Evolutionary conservation across 2,888 invertebrate species (phyloP), one percentile per base, ranked within the genome.

Genomic region (Drosophila emarginata): DNA sequence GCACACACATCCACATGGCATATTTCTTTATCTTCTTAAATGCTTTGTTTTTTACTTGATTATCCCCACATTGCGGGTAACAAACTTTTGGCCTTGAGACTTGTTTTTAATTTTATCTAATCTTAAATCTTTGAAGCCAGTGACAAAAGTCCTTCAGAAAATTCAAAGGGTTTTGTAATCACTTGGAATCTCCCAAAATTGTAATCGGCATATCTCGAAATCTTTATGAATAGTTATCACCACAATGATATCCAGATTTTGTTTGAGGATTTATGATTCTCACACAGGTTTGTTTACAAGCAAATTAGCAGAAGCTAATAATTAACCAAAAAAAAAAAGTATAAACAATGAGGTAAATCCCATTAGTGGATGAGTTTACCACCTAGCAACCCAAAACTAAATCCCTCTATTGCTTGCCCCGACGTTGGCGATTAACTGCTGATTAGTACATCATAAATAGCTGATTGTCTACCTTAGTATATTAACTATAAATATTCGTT

Each of bases 11-110:
- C 56, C 45, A 59, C 37, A 40, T 58, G 57, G 26, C 61, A 32
- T 58, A 58, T 56, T 54, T 36, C 59, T 52, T 52, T 71, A 50
- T 61, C 60, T 64, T 53, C 1, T 58, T 0, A n/a, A 18, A 53
- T 28, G 62, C 61, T 64, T 45, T 50, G 61, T 61, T 58, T 67
- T 72, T 45, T 39, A 65, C 64, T 78, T 79, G 51, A 78, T 73
- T 74, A 71, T 62, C 61, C 61, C 54, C 61, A 61, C 56, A 67
- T 74, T 67, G 60, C 58, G 76, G 76, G 72, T 67, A 78, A 67
- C 65, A 82, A 74, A 64, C 72, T 70, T 26, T 39, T 76, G 77
- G 72, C 83, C 82, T 79, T 86, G 80, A 52, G 67, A 32, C 68
- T 18, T 23, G 52, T 40, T 64, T 52, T 52, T 39, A 11, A 57